phyloP scores from a whole-genome alignment of 2,113 vertebrate species.

The Melanerpes aurifrons region DNA sequence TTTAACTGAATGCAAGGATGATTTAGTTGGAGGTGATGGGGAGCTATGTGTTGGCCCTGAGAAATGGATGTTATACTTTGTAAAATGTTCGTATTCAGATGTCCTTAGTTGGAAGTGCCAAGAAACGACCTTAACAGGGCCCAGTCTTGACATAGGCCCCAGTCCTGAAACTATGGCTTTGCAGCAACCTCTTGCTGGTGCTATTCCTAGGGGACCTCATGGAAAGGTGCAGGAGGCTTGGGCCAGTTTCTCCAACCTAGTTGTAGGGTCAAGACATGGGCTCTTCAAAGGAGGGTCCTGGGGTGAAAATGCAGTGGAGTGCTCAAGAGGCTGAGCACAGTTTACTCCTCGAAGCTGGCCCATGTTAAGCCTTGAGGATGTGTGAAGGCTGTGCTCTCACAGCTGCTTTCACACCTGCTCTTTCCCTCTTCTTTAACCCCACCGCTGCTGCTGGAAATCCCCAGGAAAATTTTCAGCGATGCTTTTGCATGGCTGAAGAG shows the following conservation, averaged over 20 bases:
- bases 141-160: neutral
- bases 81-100: neutral
- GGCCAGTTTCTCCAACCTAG: neutral
- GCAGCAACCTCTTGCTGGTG: neutral
- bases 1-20: neutral
- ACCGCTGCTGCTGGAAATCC: fast-evolving
- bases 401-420: fast-evolving
- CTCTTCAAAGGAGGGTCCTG: neutral
- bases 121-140: neutral
- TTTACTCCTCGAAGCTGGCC: neutral
- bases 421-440: neutral
- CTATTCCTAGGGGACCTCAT: fast-evolving
- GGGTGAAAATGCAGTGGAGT: fast-evolving
- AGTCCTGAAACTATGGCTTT: fast-evolving
- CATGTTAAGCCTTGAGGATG: fast-evolving
- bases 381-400: neutral
- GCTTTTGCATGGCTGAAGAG: neutral
- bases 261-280: neutral
- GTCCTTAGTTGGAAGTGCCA: neutral
- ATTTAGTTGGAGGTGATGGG: neutral
- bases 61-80: neutral
- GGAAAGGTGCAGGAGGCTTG: neutral
- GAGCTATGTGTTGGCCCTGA: neutral
- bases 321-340: neutral
- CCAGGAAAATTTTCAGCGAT: neutral